Evolutionary conservation across 2,113 vertebrate genomes (phyloP).

Genomic region (Merops nubicus): DNA sequence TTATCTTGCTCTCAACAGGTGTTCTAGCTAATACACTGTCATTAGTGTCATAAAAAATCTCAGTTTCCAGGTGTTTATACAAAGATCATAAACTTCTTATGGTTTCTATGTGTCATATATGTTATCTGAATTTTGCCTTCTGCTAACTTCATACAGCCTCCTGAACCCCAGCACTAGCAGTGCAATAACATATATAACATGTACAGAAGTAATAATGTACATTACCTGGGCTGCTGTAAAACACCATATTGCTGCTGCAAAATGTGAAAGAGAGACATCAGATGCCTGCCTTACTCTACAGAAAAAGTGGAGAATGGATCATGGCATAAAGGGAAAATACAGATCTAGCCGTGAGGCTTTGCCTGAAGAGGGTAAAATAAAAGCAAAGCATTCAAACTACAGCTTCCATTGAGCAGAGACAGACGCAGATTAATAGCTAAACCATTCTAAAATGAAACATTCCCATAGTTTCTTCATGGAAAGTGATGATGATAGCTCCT

Average conservation of each 20-base stretch:
- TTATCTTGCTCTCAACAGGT: background rate
- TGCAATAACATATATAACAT: background rate
- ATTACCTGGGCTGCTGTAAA: background rate
- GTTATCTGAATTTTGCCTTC: background rate
- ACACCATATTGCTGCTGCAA: background rate
- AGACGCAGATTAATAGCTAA: background rate
- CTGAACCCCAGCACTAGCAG: background rate
- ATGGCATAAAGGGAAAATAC: background rate
- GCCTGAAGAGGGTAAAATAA: background rate
- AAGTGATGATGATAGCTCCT: background rate
- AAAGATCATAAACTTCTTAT: background rate
- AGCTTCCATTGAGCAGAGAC: background rate
- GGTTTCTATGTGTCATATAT: background rate
- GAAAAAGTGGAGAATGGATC: background rate
- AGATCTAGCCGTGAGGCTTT: background rate
- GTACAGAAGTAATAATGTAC: background rate
- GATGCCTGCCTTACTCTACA: background rate
- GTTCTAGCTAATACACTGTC: background rate
- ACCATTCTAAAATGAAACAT: background rate
- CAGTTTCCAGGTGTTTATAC: background rate
- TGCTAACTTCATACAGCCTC: background rate
- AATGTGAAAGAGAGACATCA: background rate
- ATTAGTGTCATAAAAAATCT: background rate
- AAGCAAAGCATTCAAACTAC: background rate
- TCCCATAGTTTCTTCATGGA: background rate